Evolutionary conservation across 2,113 vertebrate genomes (phyloP), one percentile per base, ranked within the genome.

Genomic region (Channa argus): DNA sequence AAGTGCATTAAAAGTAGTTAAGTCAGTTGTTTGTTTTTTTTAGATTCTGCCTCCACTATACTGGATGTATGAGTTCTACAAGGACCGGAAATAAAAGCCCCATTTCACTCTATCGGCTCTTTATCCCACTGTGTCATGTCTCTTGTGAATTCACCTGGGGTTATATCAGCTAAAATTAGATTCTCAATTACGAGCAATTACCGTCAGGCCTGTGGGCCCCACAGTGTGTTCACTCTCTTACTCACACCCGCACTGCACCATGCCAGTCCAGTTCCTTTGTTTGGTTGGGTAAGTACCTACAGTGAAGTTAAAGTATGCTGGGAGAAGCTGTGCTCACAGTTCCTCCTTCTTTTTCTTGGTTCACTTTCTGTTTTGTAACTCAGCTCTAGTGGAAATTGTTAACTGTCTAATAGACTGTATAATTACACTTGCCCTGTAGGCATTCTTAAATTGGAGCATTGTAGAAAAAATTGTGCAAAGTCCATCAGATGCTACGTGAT

Each of bases 181-280:
- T 84, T 79, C 70, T 88, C 91, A 94, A 93, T 95, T 92, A 94
- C 89, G 89, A 93, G 91, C 90, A 91, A 94, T 94, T 94, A 92
- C 88, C 50, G 68, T 82, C 84, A 92, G 90, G 89, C 89, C 91
- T 82, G 65, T 89, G 78, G 87, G 89, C 86, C 90, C 89, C 86
- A 78, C 70, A 75, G 90, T 90, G 89, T 63, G 84, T 89, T 92
- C 83, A 45, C 84, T 90, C 80, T 75, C 79, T 79, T 2, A 63
- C 74, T 85, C 83, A 84, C 84, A 83, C 82, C 74, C 55, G 80
- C 82, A 80, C 67, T 86, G 83, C 53, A 37, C 62, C 75, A 74
- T 68, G 10, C 70, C 79, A 74, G 66, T 74, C 58, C 55, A 74
- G 55, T 63, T 74, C 59, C 24, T 47, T 46, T 36, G 54, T 38